Evolutionary conservation across 2,888 invertebrate genomes (phyloP).

Genomic region (Agrilus mali): DNA sequence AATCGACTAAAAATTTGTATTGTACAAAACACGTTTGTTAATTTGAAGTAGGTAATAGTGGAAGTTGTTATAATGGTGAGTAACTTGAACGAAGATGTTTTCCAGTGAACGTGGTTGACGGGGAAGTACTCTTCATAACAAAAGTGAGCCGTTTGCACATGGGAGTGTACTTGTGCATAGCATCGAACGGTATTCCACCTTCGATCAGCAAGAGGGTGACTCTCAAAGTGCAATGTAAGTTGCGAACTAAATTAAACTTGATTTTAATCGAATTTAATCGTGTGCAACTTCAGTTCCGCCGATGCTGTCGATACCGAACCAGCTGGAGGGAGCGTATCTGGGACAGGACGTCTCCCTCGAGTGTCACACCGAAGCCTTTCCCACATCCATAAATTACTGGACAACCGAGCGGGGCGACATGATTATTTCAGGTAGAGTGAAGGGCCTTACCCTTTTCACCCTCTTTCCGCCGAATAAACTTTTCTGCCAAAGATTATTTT

Average conservation of each 20-base stretch:
- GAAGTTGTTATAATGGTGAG: no score
- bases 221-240: slow-evolving; percentile 75
- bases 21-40: no score
- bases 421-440: slow-evolving; percentile 72
- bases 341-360: slow-evolving; percentile 81
- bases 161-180: slow-evolving; percentile 88
- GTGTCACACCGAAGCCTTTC: slow-evolving; percentile 86
- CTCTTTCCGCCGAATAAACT: no score
- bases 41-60: no score
- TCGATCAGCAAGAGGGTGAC: slow-evolving; percentile 77
- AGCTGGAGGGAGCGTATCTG: slow-evolving; percentile 78
- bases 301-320: slow-evolving; percentile 87
- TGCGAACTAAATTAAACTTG: slow-evolving; percentile 9
- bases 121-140: slow-evolving; percentile 71
- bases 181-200: slow-evolving; percentile 85
- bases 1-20: no score
- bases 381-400: slow-evolving; percentile 90
- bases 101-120: slow-evolving; percentile 78
- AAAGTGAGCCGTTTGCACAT: slow-evolving; percentile 86
- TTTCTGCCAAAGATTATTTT: no score
- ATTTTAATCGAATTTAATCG: slow-evolving; percentile 1
- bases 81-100: slow-evolving; percentile 14
- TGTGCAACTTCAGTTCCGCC: slow-evolving; percentile 61
- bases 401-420: slow-evolving; percentile 82
- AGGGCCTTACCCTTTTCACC: no score